These are phyloP conservation scores for Nemoura dubitans DNA, from an alignment of 2,888 invertebrate genomes.

Conservation along the genomic window DNA sequence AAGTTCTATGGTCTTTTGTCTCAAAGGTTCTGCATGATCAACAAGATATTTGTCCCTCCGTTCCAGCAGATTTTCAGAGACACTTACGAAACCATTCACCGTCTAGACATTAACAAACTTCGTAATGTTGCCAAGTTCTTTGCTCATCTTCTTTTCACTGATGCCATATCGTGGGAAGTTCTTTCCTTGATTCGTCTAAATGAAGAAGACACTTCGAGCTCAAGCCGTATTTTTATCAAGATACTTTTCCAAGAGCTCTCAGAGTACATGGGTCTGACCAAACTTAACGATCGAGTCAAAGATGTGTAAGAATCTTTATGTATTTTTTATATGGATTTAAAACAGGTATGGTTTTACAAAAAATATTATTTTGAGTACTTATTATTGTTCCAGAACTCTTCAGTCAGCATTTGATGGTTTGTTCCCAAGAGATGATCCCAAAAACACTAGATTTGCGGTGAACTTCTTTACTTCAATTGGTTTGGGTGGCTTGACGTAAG, in stretches of 20 bases:
- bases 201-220: conserved; percentile 97
- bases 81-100: conserved; percentile 93
- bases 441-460: conserved; percentile 96
- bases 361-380: neutral
- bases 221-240: conserved; percentile 97
- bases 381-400: conserved; percentile 73
- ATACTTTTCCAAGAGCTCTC: conserved; percentile 96
- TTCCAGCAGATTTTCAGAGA: conserved; percentile 96
- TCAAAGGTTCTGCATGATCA: conserved; percentile 88
- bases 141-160: conserved; percentile 94
- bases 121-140: conserved; percentile 97
- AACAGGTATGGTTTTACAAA: conserved; percentile 29
- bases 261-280: conserved; percentile 94
- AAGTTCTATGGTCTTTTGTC: conserved; percentile 93
- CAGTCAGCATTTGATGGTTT: conserved; percentile 88
- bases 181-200: conserved; percentile 88
- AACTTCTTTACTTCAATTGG: conserved; percentile 98
- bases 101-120: conserved; percentile 93
- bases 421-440: conserved; percentile 95
- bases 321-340: conserved; percentile 37
- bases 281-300: conserved; percentile 88
- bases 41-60: conserved; percentile 89
- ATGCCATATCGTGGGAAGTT: conserved; percentile 97
- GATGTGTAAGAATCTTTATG: conserved; percentile 76
- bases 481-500: conserved; percentile 90